Conservation (phyloP, 2,797 vertebrate species). For the Heliangelus exortis region DNA sequence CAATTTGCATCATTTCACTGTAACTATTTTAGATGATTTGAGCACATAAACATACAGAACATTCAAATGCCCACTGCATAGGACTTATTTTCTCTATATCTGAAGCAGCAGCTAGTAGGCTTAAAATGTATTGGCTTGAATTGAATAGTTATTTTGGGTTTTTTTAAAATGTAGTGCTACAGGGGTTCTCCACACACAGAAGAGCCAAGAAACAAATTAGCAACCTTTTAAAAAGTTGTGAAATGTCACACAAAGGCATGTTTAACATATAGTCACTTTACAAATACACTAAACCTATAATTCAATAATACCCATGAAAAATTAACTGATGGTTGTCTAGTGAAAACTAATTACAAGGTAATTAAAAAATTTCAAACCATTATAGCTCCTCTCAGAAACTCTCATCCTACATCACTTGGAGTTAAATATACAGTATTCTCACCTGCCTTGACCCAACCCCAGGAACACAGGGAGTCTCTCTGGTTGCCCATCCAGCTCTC, state of each 20-base stretch:
- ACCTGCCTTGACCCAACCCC: not conserved
- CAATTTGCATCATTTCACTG: not conserved
- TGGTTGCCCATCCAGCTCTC: not conserved
- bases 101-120: not conserved
- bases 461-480: not conserved
- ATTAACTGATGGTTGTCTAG: not conserved
- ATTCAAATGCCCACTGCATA: not conserved
- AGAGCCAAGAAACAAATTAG: not conserved
- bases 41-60: not conserved
- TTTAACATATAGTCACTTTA: not conserved
- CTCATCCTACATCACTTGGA: not conserved
- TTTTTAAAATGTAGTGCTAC: not conserved
- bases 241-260: not conserved
- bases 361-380: not conserved
- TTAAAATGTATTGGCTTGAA: not conserved
- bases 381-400: not conserved
- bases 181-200: not conserved
- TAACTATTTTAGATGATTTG: not conserved
- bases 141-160: not conserved
- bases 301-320: not conserved
- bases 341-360: not conserved
- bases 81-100: not conserved
- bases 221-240: not conserved
- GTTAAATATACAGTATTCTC: not conserved
- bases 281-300: not conserved